Evolutionary conservation across 2,888 invertebrate species (phyloP), one percentile per base, ranked within the genome.

Genomic region (Leucania comma): DNA sequence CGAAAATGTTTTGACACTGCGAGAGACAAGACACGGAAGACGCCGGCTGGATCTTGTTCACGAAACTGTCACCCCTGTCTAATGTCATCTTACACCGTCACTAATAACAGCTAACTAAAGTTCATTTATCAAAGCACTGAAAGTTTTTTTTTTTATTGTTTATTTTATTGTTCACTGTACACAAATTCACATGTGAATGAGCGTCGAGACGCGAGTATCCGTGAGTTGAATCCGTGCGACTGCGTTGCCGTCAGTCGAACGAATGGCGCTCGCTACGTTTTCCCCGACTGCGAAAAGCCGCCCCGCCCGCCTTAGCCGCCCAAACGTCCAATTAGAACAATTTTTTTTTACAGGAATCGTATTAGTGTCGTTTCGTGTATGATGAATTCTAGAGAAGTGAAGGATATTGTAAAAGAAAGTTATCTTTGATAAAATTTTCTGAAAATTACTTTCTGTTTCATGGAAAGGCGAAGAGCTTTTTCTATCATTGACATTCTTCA

Each of bases 1-100:
- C 97, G 89, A 97, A 97, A 90, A 97, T 96, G 92, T 97, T 97
- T 92, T 97, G 97, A 88, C 94, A 97, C 94, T 95, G 96, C 75
- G 96, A 95, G 86, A 96, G 91, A 81, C 96, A 96, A 73, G 96
- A 96, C 70, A 96, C 96, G 32, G 96, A 96, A 51, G 95, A 90
- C 9, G 96, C 96, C 76, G 95, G 95, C 88, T 95, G 95, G 77
- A 96, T 95, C 87, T 95, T 95, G 78, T 92, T 95, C 81, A 93
- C 91, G 77, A 95, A 93, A 91, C 92, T 94, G 75, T 95, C 95
- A 86, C 92, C 93, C 85, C 93, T 90, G 90, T 96, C 96, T 91
- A 96, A 91, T 86, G 96, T 96, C 96, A 96, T 96, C 79, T 88
- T 93, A 87, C 91, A 93, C 91, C 82, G 72, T 68, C 88, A 88